Conservation (phyloP, 1,140 invertebrate genomes). For the Hylyphantes graminicola region DNA sequence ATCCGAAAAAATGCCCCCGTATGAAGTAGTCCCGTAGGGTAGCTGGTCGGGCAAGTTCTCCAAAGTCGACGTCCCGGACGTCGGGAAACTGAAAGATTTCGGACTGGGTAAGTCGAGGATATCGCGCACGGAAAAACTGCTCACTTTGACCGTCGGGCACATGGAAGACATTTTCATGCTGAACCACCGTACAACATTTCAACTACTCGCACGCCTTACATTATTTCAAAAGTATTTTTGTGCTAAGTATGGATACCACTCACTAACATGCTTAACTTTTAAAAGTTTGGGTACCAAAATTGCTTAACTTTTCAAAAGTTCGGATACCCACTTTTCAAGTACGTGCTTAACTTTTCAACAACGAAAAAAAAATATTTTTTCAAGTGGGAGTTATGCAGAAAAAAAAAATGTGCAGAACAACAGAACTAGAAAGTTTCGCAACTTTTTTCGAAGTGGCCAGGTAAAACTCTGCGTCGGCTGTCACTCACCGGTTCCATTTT, state of each 20-base stretch:
- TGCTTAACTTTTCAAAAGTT: not conserved
- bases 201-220: not conserved
- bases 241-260: not conserved
- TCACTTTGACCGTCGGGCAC: slow-evolving; percentile 22
- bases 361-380: not conserved
- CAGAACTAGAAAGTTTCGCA: slow-evolving; percentile 5
- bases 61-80: not conserved
- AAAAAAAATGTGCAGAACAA: slow-evolving; percentile 14
- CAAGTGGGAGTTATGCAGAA: slow-evolving; percentile 11
- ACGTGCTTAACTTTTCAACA: not conserved
- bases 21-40: not conserved
- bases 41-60: not conserved
- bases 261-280: not conserved
- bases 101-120: slow-evolving; percentile 51
- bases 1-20: slow-evolving; percentile 9
- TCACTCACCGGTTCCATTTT: slow-evolving; percentile 49
- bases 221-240: not conserved
- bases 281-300: not conserved
- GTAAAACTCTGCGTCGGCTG: not conserved
- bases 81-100: slow-evolving; percentile 47
- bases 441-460: too few species aligned
- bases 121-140: slow-evolving; percentile 59
- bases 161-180: slow-evolving; percentile 59
- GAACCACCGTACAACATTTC: slow-evolving; percentile 8
- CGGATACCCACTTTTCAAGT: not conserved